phyloP scores from a whole-genome alignment of 2,113 vertebrate genomes.

The sheep (Ovis aries) region DNA sequence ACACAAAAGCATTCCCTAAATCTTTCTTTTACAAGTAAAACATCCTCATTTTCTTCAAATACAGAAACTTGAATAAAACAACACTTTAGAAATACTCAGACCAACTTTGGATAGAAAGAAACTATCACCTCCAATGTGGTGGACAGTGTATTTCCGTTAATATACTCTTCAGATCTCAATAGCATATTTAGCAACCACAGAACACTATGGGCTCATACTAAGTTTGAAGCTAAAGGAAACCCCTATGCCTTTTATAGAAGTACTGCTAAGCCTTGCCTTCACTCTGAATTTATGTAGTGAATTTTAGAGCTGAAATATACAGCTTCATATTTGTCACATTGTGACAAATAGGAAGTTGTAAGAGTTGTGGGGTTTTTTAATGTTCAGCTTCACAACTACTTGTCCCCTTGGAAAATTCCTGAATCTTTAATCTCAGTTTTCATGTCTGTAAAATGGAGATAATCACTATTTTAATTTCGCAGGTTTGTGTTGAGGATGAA shows the following conservation, averaged over 20 bases:
- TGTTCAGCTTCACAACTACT: not conserved
- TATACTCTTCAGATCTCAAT: not conserved
- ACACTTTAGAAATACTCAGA: not conserved
- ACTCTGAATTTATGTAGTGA: not conserved
- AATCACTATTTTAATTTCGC: not conserved
- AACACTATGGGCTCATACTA: not conserved
- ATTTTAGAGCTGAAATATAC: not conserved
- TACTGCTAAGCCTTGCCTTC: not conserved
- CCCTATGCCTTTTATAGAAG: not conserved
- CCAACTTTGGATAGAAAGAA: not conserved
- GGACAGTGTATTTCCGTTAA: not conserved
- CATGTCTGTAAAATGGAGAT: not conserved
- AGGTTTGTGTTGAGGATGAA: not conserved
- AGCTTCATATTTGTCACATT: not conserved
- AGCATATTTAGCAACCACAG: not conserved
- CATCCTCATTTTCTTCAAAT: not conserved
- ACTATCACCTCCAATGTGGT: not conserved
- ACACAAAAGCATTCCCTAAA: slow-evolving; percentile 5
- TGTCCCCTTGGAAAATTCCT: not conserved
- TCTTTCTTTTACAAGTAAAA: slow-evolving; percentile 27
- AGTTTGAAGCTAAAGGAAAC: slow-evolving; percentile 23
- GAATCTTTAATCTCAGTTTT: not conserved
- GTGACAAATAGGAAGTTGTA: not conserved
- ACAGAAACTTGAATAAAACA: not conserved
- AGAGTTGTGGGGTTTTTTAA: not conserved